Base-by-base conservation (phyloP, 64 coral and sea anemone genomes). In the Stichodactyla mertensii region DNA sequence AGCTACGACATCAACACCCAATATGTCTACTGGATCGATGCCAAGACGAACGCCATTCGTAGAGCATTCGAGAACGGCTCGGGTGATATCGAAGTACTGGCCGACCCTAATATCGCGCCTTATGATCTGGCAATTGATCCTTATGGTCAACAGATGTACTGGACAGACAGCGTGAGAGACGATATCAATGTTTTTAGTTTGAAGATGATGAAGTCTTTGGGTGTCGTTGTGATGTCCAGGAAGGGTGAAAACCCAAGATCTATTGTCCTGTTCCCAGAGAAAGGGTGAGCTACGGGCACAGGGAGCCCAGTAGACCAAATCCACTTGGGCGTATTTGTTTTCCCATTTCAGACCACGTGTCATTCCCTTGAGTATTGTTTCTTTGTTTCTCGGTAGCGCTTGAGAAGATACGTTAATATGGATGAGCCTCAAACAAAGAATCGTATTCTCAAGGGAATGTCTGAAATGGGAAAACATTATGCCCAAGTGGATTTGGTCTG, bases 41-140 rank as follows among this genome's bases (percentile, higher is more conserved):
- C 57, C 9, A 54, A 19, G 22, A 78, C 12, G 52, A 88, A 88
- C 18, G 10, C 36, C 13, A 99, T 99, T 53, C 88, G 53, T 64
- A 85, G 88, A 64, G 82, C 89, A 13, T 93, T 69, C 61, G 82
- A 88, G 61, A 93, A 99, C 52, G 97, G 97, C 10, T 88, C 93
- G 12, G 51, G 57, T 19, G 19, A 31, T 2, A 71, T 80, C 53
- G 55, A 31, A 15, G 61, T 94, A 2, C 70, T 77, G 0, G 45
- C 64, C 15, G 67, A 66, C 24, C 16, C 59, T 6, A 85, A 36
- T n/a, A 85, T 84, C 1, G 82, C 77, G 10, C 96, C 96, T 12
- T 92, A 55, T 64, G 96, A 99, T 77, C 82, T 99, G 3, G 93
- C 96, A 14, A 84, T 99, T 19, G 96, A 99, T 45, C 82, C 96